Evolutionary conservation across 1,140 invertebrate species (phyloP).

Genomic region (Lethocerus indicus): DNA sequence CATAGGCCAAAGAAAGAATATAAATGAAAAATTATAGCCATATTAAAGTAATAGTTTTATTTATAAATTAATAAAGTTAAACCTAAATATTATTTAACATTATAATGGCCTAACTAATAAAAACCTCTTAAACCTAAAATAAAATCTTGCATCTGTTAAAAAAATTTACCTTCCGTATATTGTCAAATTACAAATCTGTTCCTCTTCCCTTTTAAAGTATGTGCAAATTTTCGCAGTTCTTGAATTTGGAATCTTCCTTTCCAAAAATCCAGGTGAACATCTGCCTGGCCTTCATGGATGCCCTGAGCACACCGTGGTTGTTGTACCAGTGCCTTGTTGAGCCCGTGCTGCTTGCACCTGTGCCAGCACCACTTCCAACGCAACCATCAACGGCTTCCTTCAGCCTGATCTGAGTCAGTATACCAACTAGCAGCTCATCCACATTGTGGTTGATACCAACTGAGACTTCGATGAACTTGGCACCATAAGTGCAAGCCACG

Average conservation of each 20-base stretch:
- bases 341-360: neutral
- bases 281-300: slow-evolving; percentile 73
- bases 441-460: slow-evolving; percentile 83
- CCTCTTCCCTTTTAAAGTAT: slow-evolving; percentile 62
- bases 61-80: too few relatives aligned
- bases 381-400: slow-evolving; percentile 22
- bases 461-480: slow-evolving; percentile 78
- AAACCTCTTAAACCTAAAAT: too few relatives aligned
- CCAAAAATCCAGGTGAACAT: slow-evolving; percentile 81
- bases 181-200: too few relatives aligned
- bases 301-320: slow-evolving; percentile 58
- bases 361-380: slow-evolving; percentile 44
- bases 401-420: slow-evolving; percentile 54
- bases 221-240: slow-evolving; percentile 77
- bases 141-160: too few relatives aligned
- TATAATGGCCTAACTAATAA: too few relatives aligned
- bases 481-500: slow-evolving; percentile 64
- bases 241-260: slow-evolving; percentile 77
- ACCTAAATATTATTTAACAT: too few relatives aligned
- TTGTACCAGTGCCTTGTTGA: slow-evolving; percentile 35
- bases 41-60: too few relatives aligned
- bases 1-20: too few relatives aligned
- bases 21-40: too few relatives aligned
- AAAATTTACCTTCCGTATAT: too few relatives aligned
- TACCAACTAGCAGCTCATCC: slow-evolving; percentile 67